Base-by-base conservation (phyloP, 2,888 invertebrate species). In the Heliothis peltigera region DNA sequence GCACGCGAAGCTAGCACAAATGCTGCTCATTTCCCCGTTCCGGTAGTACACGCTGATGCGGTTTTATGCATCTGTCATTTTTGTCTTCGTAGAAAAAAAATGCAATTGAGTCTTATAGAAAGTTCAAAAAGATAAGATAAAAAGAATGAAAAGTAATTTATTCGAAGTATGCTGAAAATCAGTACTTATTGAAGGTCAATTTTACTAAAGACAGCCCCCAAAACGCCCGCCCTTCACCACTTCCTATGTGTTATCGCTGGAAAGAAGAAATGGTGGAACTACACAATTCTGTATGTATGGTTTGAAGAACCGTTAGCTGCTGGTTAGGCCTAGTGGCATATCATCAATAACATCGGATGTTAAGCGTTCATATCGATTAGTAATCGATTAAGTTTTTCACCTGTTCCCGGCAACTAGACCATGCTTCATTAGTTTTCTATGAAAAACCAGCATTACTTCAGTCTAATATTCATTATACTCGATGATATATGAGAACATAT, bases 11-110 rank as follows among this genome's bases (percentile, higher is more conserved):
- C 22, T 7, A 54, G 28, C 52, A 49, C 8, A 18, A 44, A 48
- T 47, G 46, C 39, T 42, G 46, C 28, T 48, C 7, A 28, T 51
- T 66, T 77, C 74, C 80, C 53, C 3, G 25, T 77, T 80, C 78
- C 77, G 80, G 59, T 49, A 53, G 10, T 32, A 48, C 53, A 61
- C 22, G 42, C 47, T 15, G 22, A 19, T 48, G 7, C 10, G 1
- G 21, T 76, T 39, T 28, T 47, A 32, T 21, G 8, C 10, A 61
- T 49, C 43, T 53, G 15, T 39, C 51, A 44, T 8, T 56, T 12
- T 39, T 44, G 10, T 3, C 53, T 39, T 58, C 44, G 28, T 2
- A 49, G 10, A n/a, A 8, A 17, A 44, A 22, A 52, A 19, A n/a
- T n/a, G n/a, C n/a, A n/a, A n/a, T n/a, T n/a, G n/a, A n/a, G n/a